These are phyloP conservation scores for Bolborhynchus lineola DNA, from an alignment of 2,113 vertebrate genomes.

Conservation along the genomic window DNA sequence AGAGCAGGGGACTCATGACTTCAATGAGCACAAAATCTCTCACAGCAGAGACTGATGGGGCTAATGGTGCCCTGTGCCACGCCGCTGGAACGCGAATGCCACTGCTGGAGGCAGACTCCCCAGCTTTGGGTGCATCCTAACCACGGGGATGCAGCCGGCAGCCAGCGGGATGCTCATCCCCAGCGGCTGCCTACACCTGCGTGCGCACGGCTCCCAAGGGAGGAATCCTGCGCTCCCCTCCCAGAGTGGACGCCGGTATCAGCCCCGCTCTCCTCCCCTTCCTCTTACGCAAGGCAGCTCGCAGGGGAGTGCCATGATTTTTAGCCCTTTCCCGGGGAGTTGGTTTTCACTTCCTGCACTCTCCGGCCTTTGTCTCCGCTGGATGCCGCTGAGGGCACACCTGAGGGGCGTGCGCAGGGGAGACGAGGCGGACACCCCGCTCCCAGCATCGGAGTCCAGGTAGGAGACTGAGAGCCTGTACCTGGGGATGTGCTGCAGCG, in stretches of 20 bases:
- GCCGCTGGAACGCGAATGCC: neutral
- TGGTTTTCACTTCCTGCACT: conserved; percentile 29
- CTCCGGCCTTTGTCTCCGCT: neutral
- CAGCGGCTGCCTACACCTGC: neutral
- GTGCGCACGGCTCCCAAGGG: neutral
- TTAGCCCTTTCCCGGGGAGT: neutral
- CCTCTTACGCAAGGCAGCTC: neutral
- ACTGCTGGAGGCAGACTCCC: neutral
- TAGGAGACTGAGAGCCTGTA: neutral
- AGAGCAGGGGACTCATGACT: neutral
- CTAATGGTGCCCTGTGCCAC: neutral
- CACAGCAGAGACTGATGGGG: neutral
- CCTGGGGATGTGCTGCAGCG: neutral
- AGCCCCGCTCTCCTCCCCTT: conserved; percentile 5
- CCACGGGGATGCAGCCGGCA: neutral
- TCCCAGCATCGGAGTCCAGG: conserved; percentile 18
- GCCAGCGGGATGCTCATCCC: neutral
- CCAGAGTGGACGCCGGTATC: neutral
- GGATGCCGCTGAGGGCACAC: neutral
- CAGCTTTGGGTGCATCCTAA: fast-evolving
- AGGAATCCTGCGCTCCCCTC: fast-evolving
- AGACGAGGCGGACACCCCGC: neutral
- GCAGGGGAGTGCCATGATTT: conserved; percentile 38
- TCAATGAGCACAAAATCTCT: neutral
- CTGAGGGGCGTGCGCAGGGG: neutral